phyloP scores from a whole-genome alignment of 2,888 invertebrate genomes.

The Opisthograptis luteolata region DNA sequence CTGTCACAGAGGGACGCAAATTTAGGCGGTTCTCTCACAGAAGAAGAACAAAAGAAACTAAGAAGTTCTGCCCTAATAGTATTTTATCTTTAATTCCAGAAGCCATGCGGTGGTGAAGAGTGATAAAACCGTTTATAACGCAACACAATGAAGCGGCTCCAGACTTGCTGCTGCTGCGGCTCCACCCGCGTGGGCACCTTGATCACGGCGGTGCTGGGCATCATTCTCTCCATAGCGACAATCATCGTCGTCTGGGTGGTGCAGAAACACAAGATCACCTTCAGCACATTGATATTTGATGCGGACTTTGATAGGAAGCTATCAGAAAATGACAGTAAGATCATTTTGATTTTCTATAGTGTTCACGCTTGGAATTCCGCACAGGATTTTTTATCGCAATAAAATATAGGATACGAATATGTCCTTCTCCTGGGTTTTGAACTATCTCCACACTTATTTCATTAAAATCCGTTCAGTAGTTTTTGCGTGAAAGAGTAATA shows the following conservation, averaged over 20 bases:
- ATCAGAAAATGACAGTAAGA: constrained; percentile 86
- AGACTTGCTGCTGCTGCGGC: constrained; percentile 88
- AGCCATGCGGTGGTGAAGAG: constrained; percentile 51
- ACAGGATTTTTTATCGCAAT: no score
- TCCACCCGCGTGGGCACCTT: constrained; percentile 90
- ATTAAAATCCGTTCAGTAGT: no score
- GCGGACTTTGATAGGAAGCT: constrained; percentile 80
- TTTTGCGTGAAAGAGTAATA: no score
- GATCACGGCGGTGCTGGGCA: constrained; percentile 88
- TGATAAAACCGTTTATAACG: background rate
- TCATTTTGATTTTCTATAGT: background rate
- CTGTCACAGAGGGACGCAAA: no score
- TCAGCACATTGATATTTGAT: constrained; percentile 91
- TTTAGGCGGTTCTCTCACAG: background rate
- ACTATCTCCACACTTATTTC: no score
- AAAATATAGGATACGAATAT: no score
- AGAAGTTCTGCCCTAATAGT: background rate
- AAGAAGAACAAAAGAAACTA: no score
- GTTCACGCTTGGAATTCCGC: background rate
- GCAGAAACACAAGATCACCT: constrained; percentile 84
- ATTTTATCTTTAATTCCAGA: constrained; percentile 44
- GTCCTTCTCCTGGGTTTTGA: no score
- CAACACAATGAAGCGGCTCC: constrained; percentile 79
- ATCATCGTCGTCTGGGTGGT: constrained; percentile 87
- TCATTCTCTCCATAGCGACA: constrained; percentile 88